phyloP scores from a whole-genome alignment of 1,140 invertebrate species.

The Atopsyche davidsoni region DNA sequence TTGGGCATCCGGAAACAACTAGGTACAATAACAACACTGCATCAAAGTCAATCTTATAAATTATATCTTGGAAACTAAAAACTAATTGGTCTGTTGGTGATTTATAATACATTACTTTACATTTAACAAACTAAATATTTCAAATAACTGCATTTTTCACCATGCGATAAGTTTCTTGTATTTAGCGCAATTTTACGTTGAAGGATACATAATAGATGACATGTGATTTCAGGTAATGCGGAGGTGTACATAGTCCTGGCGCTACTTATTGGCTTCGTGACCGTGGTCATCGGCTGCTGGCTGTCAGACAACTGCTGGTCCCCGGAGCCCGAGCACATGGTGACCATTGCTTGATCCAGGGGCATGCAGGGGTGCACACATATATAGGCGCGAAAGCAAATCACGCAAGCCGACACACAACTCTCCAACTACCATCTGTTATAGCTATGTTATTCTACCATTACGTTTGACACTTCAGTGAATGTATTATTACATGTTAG shows the following conservation, averaged over 20 bases:
- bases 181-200: no score
- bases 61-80: no score
- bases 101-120: no score
- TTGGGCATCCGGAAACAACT: constrained; percentile 60
- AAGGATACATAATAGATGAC: not conserved
- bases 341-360: constrained; percentile 60
- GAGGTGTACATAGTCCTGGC: constrained; percentile 67
- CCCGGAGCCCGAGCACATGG: constrained; percentile 59
- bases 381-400: constrained; percentile 40
- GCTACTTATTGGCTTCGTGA: constrained; percentile 61
- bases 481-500: not conserved
- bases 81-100: no score
- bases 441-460: not conserved
- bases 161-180: no score
- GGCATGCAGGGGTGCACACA: constrained; percentile 49
- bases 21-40: no score
- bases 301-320: constrained; percentile 70
- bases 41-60: no score
- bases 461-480: not conserved
- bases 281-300: constrained; percentile 67
- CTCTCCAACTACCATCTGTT: constrained; percentile 8
- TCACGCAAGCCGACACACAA: constrained; percentile 5
- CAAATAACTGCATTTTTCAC: no score
- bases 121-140: no score
- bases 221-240: constrained; percentile 55